Percentiles rank a stretch among this genome's conserved stretches.
Conservation (phyloP, 1,140 invertebrate genomes). For the Drosophila santomea region DNA sequence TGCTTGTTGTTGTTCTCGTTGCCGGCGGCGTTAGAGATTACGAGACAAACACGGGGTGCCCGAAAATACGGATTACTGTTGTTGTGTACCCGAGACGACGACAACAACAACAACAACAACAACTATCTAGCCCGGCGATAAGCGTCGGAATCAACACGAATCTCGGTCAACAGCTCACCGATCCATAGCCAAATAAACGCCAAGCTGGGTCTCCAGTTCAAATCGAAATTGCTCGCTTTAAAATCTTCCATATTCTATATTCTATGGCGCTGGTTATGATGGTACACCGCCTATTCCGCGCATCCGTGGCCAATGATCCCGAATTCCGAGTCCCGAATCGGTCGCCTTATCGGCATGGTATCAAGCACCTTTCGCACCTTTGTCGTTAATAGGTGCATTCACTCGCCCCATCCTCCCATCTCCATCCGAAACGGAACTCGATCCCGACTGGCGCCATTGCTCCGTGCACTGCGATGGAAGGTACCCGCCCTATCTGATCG, state of each 20-base stretch:
- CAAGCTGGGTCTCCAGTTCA: neutral
- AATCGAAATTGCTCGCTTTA: neutral
- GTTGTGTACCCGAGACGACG: constrained; percentile 6
- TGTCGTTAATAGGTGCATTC: constrained; percentile 60
- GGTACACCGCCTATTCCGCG: neutral
- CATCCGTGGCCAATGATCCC: constrained; percentile 29
- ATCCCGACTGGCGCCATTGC: constrained; percentile 15
- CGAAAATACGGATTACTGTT: constrained; percentile 2
- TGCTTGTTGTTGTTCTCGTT: constrained; percentile 2
- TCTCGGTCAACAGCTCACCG: constrained; percentile 14
- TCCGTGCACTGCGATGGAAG: neutral
- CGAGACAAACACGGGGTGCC: neutral
- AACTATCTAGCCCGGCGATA: constrained; percentile 2
- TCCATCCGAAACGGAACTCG: constrained; percentile 38
- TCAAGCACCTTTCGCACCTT: constrained; percentile 35
- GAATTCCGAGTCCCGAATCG: neutral
- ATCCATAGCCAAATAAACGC: constrained; percentile 32
- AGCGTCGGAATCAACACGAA: neutral
- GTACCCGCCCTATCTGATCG: too few species aligned
- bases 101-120: constrained; percentile 1
- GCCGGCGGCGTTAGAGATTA: neutral
- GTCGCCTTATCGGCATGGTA: constrained; percentile 28
- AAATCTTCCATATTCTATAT: constrained; percentile 15
- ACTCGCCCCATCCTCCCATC: constrained; percentile 16
- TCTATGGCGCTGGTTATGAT: constrained; percentile 26